Percentiles rank a stretch among this genome's conserved stretches.
phyloP scores from a whole-genome alignment of 30 jellyfish, hydroid and myxozoan genomes.

The Morbakka virulenta region DNA sequence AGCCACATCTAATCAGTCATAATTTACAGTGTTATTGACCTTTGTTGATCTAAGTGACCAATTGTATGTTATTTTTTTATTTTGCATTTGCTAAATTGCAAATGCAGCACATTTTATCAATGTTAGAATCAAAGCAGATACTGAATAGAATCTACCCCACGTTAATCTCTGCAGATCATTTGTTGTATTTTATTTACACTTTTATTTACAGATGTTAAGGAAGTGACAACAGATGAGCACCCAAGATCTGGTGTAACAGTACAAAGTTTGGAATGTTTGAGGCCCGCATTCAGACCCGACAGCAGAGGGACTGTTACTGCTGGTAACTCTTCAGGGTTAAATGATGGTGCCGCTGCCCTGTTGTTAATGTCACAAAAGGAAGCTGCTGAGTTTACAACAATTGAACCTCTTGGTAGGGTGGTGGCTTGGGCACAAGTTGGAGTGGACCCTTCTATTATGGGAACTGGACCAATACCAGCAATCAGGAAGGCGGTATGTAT shows the following conservation, averaged over 20 bases:
- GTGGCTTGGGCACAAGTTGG: conserved; percentile 96
- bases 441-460: conserved; percentile 93
- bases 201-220: conserved; percentile 26
- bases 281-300: conserved; percentile 65
- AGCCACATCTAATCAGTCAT: too few relatives aligned
- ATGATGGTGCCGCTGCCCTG: conserved; percentile 98
- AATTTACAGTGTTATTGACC: too few relatives aligned
- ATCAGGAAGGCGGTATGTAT: conserved; percentile 68
- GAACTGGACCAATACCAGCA: conserved; percentile 94
- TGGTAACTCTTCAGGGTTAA: conserved; percentile 88
- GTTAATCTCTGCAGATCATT: too few relatives aligned
- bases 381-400: conserved; percentile 10
- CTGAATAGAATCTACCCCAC: too few relatives aligned
- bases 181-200: too few relatives aligned
- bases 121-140: too few relatives aligned
- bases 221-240: conserved; percentile 53
- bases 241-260: conserved; percentile 77
- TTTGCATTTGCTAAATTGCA: too few relatives aligned
- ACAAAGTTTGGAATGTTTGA: conserved; percentile 36
- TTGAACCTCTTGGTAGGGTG: conserved; percentile 72
- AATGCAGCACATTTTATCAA: too few relatives aligned
- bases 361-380: conserved; percentile 52
- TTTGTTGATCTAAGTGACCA: too few relatives aligned
- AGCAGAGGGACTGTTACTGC: conserved; percentile 93
- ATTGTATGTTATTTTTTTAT: too few relatives aligned